Conservation (phyloP, 2,888 invertebrate species). For the Orchestes rusci region DNA sequence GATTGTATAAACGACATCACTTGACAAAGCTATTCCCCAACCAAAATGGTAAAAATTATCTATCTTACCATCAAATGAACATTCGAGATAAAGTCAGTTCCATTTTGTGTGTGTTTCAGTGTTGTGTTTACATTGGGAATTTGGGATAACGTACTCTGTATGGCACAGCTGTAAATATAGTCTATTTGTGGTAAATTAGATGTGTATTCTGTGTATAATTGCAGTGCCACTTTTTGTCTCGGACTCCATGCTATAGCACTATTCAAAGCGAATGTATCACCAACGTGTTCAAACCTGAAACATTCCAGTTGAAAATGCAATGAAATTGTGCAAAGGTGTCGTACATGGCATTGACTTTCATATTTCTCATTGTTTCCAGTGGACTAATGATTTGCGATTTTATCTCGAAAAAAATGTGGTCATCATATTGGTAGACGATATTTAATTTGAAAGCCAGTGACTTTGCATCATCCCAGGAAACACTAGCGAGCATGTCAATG, state of each 20-base stretch:
- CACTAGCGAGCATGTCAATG: slow-evolving; percentile 48
- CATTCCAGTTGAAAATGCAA: no score
- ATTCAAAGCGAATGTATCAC: slow-evolving; percentile 48
- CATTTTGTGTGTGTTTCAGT: slow-evolving; percentile 50
- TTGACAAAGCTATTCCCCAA: no score
- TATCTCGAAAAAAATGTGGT: slow-evolving; percentile 45
- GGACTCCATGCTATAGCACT: slow-evolving; percentile 55
- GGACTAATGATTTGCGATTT: slow-evolving; percentile 49
- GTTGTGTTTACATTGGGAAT: slow-evolving; percentile 52
- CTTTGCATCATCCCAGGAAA: slow-evolving; percentile 66
- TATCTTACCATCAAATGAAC: slow-evolving; percentile 46
- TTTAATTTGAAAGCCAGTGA: slow-evolving; percentile 55
- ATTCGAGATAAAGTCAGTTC: slow-evolving; percentile 47
- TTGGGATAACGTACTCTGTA: slow-evolving; percentile 53
- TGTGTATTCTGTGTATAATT: slow-evolving; percentile 48
- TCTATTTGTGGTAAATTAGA: slow-evolving; percentile 38
- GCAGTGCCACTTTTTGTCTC: slow-evolving; percentile 50
- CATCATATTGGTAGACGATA: slow-evolving; percentile 50
- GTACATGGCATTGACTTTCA: slow-evolving; percentile 48
- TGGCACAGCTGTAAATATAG: slow-evolving; percentile 47
- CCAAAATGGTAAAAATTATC: not conserved
- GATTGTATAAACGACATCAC: not conserved
- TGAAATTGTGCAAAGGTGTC: no score
- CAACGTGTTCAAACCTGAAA: slow-evolving; percentile 47
- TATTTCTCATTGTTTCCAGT: slow-evolving; percentile 52